These are phyloP conservation scores for Carcina quercana DNA, from an alignment of 2,888 invertebrate genomes.

Conservation along the genomic window DNA sequence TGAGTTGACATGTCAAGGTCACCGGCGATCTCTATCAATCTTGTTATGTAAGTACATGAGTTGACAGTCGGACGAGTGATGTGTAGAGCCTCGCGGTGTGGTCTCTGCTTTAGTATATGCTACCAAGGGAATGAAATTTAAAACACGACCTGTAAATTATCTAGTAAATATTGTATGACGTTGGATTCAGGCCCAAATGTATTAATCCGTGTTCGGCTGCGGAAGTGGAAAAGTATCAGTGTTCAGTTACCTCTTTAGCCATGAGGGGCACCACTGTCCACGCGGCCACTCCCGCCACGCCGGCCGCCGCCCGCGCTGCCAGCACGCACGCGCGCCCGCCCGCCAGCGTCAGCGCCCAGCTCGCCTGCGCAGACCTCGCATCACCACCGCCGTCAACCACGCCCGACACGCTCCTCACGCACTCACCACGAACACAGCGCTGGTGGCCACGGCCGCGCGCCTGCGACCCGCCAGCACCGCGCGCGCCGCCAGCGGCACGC, in stretches of 20 bases:
- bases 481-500: conserved; percentile 42
- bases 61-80: no score
- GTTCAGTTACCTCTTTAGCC: conserved; percentile 43
- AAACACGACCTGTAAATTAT: no score
- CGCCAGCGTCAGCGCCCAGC: conserved; percentile 48
- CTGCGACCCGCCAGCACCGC: conserved; percentile 37
- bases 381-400: conserved; percentile 42
- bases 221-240: no score
- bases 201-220: no score
- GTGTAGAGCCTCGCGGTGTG: no score
- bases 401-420: conserved; percentile 43
- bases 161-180: no score
- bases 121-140: no score
- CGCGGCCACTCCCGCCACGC: conserved; percentile 47
- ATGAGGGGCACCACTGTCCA: conserved; percentile 45
- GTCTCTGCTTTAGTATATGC: no score
- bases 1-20: no score
- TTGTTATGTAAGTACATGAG: no score
- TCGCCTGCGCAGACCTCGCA: conserved; percentile 35
- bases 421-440: conserved; percentile 38
- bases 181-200: no score
- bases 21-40: no score
- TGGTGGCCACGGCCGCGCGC: conserved; percentile 37
- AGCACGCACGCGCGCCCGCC: conserved; percentile 41
- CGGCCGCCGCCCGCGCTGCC: conserved; percentile 42